Evolutionary conservation across 2,797 vertebrate genomes (phyloP).

Genomic region (Allochrocebus solatus): DNA sequence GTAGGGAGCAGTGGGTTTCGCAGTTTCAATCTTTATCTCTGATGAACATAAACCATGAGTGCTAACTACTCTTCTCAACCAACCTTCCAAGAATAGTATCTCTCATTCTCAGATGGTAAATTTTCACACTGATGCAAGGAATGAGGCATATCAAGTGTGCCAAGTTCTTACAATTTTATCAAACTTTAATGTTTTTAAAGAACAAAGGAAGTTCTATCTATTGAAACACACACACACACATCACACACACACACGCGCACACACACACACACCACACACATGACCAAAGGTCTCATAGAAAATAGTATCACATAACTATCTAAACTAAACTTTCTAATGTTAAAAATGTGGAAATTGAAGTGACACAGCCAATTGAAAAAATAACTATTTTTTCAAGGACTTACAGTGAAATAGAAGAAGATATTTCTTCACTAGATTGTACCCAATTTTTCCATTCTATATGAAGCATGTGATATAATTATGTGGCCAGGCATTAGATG

Average conservation of each 20-base stretch:
- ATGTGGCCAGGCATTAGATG: conserved; percentile 37
- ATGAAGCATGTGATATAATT: conserved; percentile 38
- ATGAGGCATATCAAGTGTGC: background rate
- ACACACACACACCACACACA: background rate
- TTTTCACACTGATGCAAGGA: background rate
- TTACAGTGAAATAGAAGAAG: conserved; percentile 19
- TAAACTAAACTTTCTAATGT: background rate
- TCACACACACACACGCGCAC: background rate
- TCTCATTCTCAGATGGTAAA: background rate
- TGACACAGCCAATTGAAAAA: background rate
- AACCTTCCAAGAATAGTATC: background rate
- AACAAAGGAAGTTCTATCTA: background rate
- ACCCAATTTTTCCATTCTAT: background rate
- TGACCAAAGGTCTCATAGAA: background rate
- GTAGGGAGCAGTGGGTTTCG: background rate
- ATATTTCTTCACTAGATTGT: background rate
- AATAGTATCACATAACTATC: background rate
- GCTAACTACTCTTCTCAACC: background rate
- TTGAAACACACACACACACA: background rate
- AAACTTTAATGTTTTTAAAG: background rate
- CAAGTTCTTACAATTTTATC: background rate
- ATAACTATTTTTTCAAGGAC: background rate
- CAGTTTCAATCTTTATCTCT: too few relatives aligned
- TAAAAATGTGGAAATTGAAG: background rate
- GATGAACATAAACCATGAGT: background rate